Conservation (phyloP, 2,888 invertebrate species). For the Nomada fabriciana region DNA sequence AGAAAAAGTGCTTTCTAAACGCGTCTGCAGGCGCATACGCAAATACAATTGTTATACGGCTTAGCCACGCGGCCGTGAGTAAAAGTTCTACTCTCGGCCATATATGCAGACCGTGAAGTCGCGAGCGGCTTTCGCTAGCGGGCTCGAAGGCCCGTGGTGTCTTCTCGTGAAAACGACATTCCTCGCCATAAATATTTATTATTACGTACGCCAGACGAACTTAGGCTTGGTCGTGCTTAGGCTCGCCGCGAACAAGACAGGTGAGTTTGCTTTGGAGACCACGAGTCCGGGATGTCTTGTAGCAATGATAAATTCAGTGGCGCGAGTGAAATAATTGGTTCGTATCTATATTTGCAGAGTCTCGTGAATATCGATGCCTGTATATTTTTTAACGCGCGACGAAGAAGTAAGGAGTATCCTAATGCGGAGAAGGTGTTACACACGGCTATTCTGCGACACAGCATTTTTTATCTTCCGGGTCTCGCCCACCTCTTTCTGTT, state of each 20-base stretch:
- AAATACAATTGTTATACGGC: constrained; percentile 65
- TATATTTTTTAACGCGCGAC: too few species aligned
- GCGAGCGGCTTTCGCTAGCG: constrained; percentile 72
- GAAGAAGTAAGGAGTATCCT: too few species aligned
- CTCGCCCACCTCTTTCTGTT: constrained; percentile 8
- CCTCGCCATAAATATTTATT: constrained; percentile 64
- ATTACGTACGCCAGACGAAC: constrained; percentile 19
- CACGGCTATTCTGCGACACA: too few species aligned
- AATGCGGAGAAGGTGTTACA: too few species aligned
- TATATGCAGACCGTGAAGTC: constrained; percentile 78
- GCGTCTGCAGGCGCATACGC: constrained; percentile 59
- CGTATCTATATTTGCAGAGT: too few species aligned
- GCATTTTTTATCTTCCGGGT: constrained; percentile 11
- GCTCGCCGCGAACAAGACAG: background rate
- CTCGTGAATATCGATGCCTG: too few species aligned
- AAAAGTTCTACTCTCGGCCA: constrained; percentile 75
- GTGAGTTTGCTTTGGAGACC: constrained; percentile 3
- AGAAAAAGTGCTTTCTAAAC: constrained; percentile 64
- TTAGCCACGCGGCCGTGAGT: constrained; percentile 73
- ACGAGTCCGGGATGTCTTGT: constrained; percentile 1
- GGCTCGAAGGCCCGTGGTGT: constrained; percentile 25
- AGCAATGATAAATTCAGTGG: background rate
- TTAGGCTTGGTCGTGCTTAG: background rate
- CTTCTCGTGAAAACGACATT: constrained; percentile 59
- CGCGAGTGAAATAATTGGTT: constrained; percentile 1